Evolutionary conservation across 1,140 invertebrate genomes (phyloP).

Genomic region (Battus philenor): DNA sequence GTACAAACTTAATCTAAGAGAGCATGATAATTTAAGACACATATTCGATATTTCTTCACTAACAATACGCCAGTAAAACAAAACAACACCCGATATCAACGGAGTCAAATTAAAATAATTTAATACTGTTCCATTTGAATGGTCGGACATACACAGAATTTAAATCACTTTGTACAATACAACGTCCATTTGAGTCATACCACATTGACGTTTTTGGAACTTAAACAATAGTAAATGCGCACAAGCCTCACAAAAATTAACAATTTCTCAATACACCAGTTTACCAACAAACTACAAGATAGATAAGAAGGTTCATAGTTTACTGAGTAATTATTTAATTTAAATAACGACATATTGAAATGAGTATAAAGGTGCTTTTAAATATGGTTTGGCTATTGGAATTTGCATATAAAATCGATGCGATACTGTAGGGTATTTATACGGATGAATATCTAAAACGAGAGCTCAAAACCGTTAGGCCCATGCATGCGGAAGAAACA

Average conservation of each 20-base stretch:
- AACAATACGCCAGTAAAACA: slow-evolving; percentile 11
- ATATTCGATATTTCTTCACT: neutral
- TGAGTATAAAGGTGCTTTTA: neutral
- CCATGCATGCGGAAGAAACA: slow-evolving; percentile 29
- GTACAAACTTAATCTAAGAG: slow-evolving; percentile 14
- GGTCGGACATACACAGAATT: slow-evolving; percentile 19
- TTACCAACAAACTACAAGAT: slow-evolving; percentile 18
- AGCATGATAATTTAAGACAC: slow-evolving; percentile 11
- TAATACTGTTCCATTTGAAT: slow-evolving; percentile 31
- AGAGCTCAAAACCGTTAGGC: slow-evolving; percentile 60
- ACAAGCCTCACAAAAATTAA: slow-evolving; percentile 55
- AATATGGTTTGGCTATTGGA: neutral
- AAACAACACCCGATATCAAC: slow-evolving; percentile 12
- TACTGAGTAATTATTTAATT: neutral
- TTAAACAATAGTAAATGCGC: slow-evolving; percentile 67
- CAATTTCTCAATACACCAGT: slow-evolving; percentile 28
- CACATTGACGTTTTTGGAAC: slow-evolving; percentile 23
- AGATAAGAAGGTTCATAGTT: too few species aligned
- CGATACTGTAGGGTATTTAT: slow-evolving; percentile 21
- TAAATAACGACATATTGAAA: neutral
- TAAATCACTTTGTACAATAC: slow-evolving; percentile 17
- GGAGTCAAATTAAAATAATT: slow-evolving; percentile 21
- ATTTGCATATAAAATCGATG: neutral
- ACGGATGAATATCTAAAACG: slow-evolving; percentile 41
- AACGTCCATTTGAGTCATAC: slow-evolving; percentile 18